Base-by-base conservation (phyloP, 2,797 vertebrate species). In the Hippopotamyrus pictus region DNA sequence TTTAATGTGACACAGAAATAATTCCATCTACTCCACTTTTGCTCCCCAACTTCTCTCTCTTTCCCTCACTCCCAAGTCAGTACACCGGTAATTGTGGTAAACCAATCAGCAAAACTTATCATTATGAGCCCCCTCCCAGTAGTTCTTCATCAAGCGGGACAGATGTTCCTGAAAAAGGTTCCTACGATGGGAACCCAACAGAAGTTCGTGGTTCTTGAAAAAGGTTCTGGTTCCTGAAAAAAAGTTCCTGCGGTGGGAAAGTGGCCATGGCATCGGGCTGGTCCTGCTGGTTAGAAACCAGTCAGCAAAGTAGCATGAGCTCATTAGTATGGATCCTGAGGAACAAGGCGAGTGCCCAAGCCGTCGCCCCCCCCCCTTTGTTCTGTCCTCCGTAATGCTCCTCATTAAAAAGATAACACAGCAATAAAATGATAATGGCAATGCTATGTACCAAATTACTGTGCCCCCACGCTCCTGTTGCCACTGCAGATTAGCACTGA, bases 341-440 rank as follows among this genome's bases (percentile, higher is more conserved):
- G 85, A 91, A 86, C 37, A 14, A 65, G 1, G 62, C 82, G 51
- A 12, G 9, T 17, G 50, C 57, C 88, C 8, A 7, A 59, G 88
- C 90, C 46, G 83, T n/a, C 59, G 83, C 54, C 62, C 51, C 59
- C 90, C 90, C 69, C 89, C 91, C 88, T 91, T 88, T 69, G 51
- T 86, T 89, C 76, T 25, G 76, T 89, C 79, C 29, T 59, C 86
- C 89, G 87, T 90, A 90, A 90, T 90, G 89, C 89, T 88, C 83
- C 91, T 89, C 91, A 92, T 93, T 93, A 90, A 87, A 48, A 90
- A 92, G 92, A 92, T 93, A 93, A 91, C 91, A 51, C 88, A 41
- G 84, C 91, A 89, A 86, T 88, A 79, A 91, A 91, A 91, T 57
- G 91, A 91, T 90, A 91, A 91, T 89, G 88, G 82, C 17, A 83